Evolutionary conservation across 2,113 vertebrate species (phyloP).

Genomic region (Odontesthes bonariensis): DNA sequence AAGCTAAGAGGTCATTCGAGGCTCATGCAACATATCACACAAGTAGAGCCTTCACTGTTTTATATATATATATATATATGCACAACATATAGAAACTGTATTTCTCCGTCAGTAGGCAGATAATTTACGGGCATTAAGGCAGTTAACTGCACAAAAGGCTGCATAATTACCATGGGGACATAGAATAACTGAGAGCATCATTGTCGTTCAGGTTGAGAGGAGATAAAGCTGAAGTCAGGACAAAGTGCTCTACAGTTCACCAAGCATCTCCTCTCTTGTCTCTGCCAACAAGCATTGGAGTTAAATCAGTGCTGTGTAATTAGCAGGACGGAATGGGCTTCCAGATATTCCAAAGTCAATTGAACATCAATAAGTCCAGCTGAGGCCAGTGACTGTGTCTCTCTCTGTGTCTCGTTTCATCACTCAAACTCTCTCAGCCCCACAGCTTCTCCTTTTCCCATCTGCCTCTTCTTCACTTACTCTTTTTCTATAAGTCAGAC

Average conservation of each 20-base stretch:
- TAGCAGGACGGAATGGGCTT: slow-evolving; percentile 62
- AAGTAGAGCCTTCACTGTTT: neutral
- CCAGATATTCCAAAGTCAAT: slow-evolving; percentile 75
- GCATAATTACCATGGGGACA: slow-evolving; percentile 45
- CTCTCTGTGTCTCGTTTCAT: slow-evolving; percentile 12
- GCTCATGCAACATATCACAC: slow-evolving; percentile 1
- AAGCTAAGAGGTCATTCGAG: slow-evolving; percentile 11
- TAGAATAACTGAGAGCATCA: slow-evolving; percentile 25
- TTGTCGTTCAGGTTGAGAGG: slow-evolving; percentile 11
- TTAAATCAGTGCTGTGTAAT: slow-evolving; percentile 70
- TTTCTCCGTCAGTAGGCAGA: slow-evolving; percentile 31
- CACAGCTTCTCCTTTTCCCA: neutral
- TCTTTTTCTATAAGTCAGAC: slow-evolving; percentile 22
- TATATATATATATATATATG: too few relatives aligned
- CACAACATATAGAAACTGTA: slow-evolving; percentile 10
- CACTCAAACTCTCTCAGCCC: slow-evolving; percentile 2
- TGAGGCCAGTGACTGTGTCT: slow-evolving; percentile 57
- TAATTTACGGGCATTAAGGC: slow-evolving; percentile 31
- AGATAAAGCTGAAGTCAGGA: slow-evolving; percentile 39
- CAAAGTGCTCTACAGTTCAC: slow-evolving; percentile 42
- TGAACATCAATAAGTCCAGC: slow-evolving; percentile 73
- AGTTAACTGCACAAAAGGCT: slow-evolving; percentile 23
- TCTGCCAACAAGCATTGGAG: slow-evolving; percentile 37
- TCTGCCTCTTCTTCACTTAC: slow-evolving; percentile 2
- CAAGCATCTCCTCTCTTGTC: slow-evolving; percentile 29